Base-by-base conservation (phyloP, 2,797 vertebrate species). In the Poeciliopsis infans region DNA sequence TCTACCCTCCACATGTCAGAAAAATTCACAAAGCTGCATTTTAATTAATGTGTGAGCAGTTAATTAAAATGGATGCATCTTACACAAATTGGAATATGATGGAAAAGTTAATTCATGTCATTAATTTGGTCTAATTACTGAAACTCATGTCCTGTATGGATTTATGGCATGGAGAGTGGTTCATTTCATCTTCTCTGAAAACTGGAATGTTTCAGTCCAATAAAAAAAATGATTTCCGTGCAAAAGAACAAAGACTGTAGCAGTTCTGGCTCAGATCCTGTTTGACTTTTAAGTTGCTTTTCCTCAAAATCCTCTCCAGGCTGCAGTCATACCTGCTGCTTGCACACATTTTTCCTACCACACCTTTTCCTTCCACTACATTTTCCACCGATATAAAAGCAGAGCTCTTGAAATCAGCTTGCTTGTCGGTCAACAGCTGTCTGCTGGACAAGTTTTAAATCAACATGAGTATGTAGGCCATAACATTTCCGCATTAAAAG, bases 61-160 rank as follows among this genome's bases (percentile, higher is more conserved):
- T 64, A 49, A 36, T 43, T 70, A 28, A 79, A 74, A 61, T 55
- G n/a, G 57, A 33, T 41, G 10, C 15, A 74, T 68, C n/a, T 53
- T 7, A 55, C 10, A 15, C 20, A 5, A 0, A 25, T 49, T 41
- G 39, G 4, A 39, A 43, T 75, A 68, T 75, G 45, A 5, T 68
- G 10, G 64, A 76, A 80, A 7, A 57, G 41, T 70, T 45, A 0
- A 28, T 46, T n/a, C 12, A 28, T 69, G 41, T 70, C 13, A 45
- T 70, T 46, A 16, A 46, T 43, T 70, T n/a, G 15, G 18, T 41
- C 39, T 68, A 70, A 70, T 28, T 45, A 28, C 12, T 28, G 25
- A 45, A 45, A 46, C 43, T 45, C 13, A 1, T 45, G 23, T 46
- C 8, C 5, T 7, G 23, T 7, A 69, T 45, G 23, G 4, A 25